Base-by-base conservation (phyloP, 2,113 vertebrate genomes). In the Takifugu flavidus region DNA sequence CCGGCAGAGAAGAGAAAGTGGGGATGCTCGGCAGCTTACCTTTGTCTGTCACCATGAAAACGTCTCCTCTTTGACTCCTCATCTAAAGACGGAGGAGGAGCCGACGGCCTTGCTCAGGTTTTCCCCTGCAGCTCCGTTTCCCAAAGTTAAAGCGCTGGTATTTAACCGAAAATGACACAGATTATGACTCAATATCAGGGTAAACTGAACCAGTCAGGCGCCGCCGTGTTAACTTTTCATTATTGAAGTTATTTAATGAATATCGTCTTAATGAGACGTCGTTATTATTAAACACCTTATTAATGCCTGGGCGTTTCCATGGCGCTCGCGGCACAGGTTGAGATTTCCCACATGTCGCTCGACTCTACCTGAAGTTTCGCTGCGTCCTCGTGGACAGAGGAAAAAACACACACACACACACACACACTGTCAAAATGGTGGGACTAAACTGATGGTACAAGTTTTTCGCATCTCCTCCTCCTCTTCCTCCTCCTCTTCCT, bases 401-500 rank as follows among this genome's bases (percentile, higher is more conserved):
- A 39, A 39, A 39, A 10, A 39, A 4, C 7, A 10, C 7, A 10
- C 7, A 39, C 6, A 39, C 2, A 6, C 11, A 10, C 8, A 10
- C 7, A 39, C 7, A 10, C 3, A 4, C 6, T 39, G 7, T 39
- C 11, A 39, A 39, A 39, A 39, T 8, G 34, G 8, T 2, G 7
- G 7, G 7, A 39, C 34, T 65, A 46, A 67, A 28, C 47, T 45
- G 67, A 49, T 54, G 56, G 64, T 79, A 77, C 62, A 76, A 70
- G 80, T 79, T 65, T 43, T 6, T 13, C 13, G 42, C 42, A 8
- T 13, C 42, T 43, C 42, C 42, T 2, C 42, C 42, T 43, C 42
- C 42, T 43, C 42, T n/a, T 47, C 12, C 15, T 69, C 74, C 62
- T 70, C 74, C 76, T 70, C 44, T 66, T 73, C 68, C 49, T 67